Evolutionary conservation across 2,888 invertebrate species (phyloP), one percentile per base, ranked within the genome.

Genomic region (Pterobdella sp.): DNA sequence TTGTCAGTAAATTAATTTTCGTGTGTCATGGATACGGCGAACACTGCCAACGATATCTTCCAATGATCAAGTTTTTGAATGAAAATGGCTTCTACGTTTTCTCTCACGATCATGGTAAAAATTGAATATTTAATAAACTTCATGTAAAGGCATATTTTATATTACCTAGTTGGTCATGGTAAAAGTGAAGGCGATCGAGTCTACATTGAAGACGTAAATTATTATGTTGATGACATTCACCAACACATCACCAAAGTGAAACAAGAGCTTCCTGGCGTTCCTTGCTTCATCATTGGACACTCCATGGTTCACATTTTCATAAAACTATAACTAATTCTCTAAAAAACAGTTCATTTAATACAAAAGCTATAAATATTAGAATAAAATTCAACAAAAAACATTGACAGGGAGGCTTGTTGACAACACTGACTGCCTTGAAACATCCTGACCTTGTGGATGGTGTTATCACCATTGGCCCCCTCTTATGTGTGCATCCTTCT

Each of bases 231-330:
- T 1, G 85, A 85, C 78, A 79, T 84, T 14, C 80, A 84, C 63
- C 76, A 78, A 29, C 84, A 85, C 76, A 78, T 81, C 37, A 81
- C 83, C 56, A 75, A 77, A 26, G 78, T 84, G 10, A 80, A 80
- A 68, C 75, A 79, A 31, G 78, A 79, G 42, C 80, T 80, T 74
- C 81, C 82, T 14, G 75, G 78, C 22, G 69, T 82, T n/a, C 84
- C 84, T 0, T 76, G 81, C 34, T 85, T 83, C 76, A 76, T 84
- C 26, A 77, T 85, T 52, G 85, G 85, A n/a, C 85, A 85, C 79
- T 85, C 85, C 10, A 84, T 85, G 85, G 85, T 85, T n/a, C 10
- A 22, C 22, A 22, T 22, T 22, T 14, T 42, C 22, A 7, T 7
- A 42, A 42, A 22, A 42, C 22, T 42, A 14, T 7, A 42, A 14